Base-by-base conservation (phyloP, 2,888 invertebrate species). In the Stictocephala bisonia region DNA sequence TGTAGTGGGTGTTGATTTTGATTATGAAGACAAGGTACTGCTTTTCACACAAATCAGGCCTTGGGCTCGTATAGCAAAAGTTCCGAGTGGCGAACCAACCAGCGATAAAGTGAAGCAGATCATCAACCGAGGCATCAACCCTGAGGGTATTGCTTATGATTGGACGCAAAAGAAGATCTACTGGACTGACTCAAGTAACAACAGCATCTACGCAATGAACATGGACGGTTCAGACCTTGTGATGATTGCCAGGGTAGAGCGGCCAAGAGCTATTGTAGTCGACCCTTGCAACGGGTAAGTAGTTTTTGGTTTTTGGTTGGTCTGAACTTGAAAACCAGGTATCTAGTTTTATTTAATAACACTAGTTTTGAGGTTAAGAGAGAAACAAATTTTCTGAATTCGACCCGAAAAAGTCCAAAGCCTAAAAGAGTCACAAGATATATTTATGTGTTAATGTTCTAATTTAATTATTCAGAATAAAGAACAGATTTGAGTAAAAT, bases 131-230 rank as follows among this genome's bases (percentile, higher is more conserved):
- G 93, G 93, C 20, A 94, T 96, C 73, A 96, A 95, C 84, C 96
- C 96, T 0, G 96, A 96, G 83, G 96, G 96, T 3, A 93, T 97
- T 76, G 95, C 96, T 0, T 96, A 97, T 82, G 99, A 99, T 82
- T 99, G 99, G 99, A 95, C 98, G 0, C 96, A 96, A 79, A 94
- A 94, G 82, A 98, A 97, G 83, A 90, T 99, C 40, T 99, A 98
- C 84, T 99, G 97, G 97, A 96, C 98, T 0, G 99, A 99, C 81
- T 95, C 96, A 27, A 93, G 94, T 0, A 96, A 97, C 80, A 95
- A 95, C 80, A 94, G 95, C 11, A 96, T 97, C 71, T 97, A 96
- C 81, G 94, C 97, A 0, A 95, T 98, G 94, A 96, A 97, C 82
- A 85, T 94, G 22, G 95, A 96, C 81, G 95, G 96, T 1, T 87